Conservation (phyloP, 2,113 vertebrate genomes). For the Pithys albifrons region DNA sequence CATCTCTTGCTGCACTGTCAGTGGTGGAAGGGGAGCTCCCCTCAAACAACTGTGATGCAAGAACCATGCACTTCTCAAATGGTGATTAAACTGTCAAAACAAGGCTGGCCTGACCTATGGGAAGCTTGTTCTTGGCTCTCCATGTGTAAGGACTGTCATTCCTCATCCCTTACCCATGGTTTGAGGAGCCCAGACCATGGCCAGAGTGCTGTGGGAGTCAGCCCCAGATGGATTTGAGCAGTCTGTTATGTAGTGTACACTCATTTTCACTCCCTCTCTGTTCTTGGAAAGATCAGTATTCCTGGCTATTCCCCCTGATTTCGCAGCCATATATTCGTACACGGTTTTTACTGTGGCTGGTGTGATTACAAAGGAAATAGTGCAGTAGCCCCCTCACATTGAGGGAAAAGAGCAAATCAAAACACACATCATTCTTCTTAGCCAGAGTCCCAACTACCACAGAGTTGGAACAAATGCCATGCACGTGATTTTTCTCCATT, state of each 20-base stretch:
- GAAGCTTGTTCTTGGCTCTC: not conserved
- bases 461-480: not conserved
- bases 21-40: not conserved
- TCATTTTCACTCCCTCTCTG: not conserved
- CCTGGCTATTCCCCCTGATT: not conserved
- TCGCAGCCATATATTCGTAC: not conserved
- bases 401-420: conserved; percentile 16
- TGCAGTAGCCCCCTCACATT: not conserved
- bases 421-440: not conserved
- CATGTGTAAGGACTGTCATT: not conserved
- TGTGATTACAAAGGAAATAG: conserved; percentile 9
- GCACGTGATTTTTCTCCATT: not conserved
- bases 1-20: not conserved
- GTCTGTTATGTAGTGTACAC: not conserved
- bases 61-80: not conserved
- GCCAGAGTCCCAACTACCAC: not conserved
- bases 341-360: not conserved
- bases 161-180: not conserved
- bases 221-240: not conserved
- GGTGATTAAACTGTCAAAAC: not conserved
- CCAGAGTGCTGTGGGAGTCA: not conserved
- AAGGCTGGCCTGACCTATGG: not conserved
- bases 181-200: not conserved
- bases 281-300: not conserved
- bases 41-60: not conserved